Evolutionary conservation across 2,888 invertebrate species (phyloP).

Genomic region (Metacarcinus magister): DNA sequence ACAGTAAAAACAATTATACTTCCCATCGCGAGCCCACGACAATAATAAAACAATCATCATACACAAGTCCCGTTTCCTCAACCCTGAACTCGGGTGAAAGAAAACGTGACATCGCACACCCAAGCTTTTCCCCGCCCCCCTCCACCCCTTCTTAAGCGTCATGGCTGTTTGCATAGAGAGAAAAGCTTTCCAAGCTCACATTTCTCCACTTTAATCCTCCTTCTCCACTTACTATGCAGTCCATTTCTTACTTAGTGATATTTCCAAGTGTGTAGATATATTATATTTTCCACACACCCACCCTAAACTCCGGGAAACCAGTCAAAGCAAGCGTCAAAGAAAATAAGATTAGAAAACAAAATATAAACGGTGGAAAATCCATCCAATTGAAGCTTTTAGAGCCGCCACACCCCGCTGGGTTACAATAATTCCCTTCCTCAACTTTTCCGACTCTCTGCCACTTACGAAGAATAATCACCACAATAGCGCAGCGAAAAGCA

Average conservation of each 20-base stretch:
- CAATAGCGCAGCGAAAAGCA: not conserved
- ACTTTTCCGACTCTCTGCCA: not conserved
- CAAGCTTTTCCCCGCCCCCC: not conserved
- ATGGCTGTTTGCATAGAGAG: not conserved
- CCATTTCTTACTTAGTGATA: not conserved
- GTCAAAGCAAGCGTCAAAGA: not conserved
- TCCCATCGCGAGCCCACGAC: not conserved
- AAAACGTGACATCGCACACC: constrained; percentile 45
- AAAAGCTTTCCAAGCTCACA: not conserved
- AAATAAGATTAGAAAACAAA: not conserved
- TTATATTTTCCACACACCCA: not conserved
- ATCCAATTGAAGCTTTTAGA: not conserved
- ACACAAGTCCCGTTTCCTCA: not conserved
- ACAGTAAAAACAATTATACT: too few species aligned
- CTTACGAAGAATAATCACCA: constrained; percentile 20
- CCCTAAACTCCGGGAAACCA: not conserved
- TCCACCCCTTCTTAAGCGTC: not conserved
- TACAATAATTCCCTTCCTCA: not conserved
- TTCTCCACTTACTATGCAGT: not conserved
- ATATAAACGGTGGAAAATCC: not conserved
- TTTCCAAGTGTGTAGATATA: not conserved
- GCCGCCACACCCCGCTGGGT: not conserved
- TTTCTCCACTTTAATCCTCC: not conserved
- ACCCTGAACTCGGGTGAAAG: not conserved
- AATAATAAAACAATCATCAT: not conserved